Conservation (phyloP, 2,888 invertebrate genomes). For the Toxonevra muliebris region DNA sequence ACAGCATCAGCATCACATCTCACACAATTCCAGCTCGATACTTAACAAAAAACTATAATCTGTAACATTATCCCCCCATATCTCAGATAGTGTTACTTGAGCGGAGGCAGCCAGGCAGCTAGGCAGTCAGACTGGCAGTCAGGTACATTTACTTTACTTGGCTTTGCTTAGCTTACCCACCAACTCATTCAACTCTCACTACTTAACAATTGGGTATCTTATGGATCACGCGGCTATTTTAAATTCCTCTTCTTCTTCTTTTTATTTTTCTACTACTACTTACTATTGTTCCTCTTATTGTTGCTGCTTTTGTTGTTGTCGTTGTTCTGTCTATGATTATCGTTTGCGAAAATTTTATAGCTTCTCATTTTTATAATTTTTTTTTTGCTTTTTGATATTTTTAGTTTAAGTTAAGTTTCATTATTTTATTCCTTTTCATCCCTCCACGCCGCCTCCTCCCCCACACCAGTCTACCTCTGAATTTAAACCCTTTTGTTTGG, state of each 20-base stretch:
- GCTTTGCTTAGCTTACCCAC: too few relatives aligned
- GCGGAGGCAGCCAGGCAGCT: too few relatives aligned
- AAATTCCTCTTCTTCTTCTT: too few relatives aligned
- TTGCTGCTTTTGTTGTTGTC: constrained; percentile 3
- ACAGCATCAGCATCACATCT: too few relatives aligned
- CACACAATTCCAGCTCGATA: background rate
- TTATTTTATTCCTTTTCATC: constrained; percentile 33
- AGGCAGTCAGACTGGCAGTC: too few relatives aligned
- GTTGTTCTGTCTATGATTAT: constrained; percentile 45
- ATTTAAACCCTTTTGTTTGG: constrained; percentile 26
- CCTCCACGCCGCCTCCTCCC: constrained; percentile 33
- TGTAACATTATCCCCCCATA: background rate
- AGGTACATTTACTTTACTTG: too few relatives aligned
- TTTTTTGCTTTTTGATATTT: constrained; percentile 1
- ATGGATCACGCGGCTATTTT: constrained; percentile 4
- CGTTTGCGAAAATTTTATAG: constrained; percentile 56
- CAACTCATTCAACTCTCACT: background rate
- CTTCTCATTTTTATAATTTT: constrained; percentile 45
- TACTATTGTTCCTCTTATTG: background rate
- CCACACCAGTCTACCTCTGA: constrained; percentile 15
- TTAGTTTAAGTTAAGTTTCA: constrained; percentile 31
- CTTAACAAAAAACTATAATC: constrained; percentile 2
- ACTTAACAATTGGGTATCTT: constrained; percentile 1
- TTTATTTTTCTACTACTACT: too few relatives aligned
- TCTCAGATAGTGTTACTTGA: too few relatives aligned